These are phyloP conservation scores for Alviniconcha marisindica DNA, from an alignment of 1,140 invertebrate species.

Conservation along the genomic window DNA sequence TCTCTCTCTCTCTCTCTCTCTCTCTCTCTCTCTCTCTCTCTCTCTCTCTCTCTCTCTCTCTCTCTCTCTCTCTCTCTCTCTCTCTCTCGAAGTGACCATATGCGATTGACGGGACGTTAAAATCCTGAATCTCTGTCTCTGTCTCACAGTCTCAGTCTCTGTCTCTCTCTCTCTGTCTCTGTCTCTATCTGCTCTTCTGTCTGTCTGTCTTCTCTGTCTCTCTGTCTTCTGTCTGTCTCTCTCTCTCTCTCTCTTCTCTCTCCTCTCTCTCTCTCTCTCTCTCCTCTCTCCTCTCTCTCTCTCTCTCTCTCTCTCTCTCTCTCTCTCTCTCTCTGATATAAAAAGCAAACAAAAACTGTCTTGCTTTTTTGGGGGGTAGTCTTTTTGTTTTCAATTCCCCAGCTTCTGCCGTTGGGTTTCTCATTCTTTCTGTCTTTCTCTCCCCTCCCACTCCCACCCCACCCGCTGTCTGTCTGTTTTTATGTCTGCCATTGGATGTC, in stretches of 20 bases:
- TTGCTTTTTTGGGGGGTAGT: too few relatives aligned
- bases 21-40: not conserved
- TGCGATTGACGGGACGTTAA: too few relatives aligned
- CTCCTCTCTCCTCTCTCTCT: not conserved
- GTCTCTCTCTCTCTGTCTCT: not conserved
- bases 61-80: not conserved
- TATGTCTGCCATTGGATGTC: too few relatives aligned
- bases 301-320: not conserved
- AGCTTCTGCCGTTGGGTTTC: too few relatives aligned
- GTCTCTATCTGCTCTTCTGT: not conserved
- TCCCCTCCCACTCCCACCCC: not conserved
- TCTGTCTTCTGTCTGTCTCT: not conserved
- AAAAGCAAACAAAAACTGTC: too few relatives aligned
- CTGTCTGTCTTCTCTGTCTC: not conserved
- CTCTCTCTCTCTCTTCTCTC: not conserved
- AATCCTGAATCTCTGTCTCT: not conserved
- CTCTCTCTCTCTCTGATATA: too few relatives aligned
- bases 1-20: not conserved
- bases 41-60: not conserved
- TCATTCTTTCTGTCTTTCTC: too few relatives aligned
- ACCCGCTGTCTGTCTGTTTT: too few relatives aligned
- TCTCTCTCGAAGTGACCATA: not conserved
- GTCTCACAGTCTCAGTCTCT: too few relatives aligned
- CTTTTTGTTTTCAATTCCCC: too few relatives aligned
- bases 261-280: not conserved